Percentiles rank a stretch among this genome's conserved stretches.
Evolutionary conservation across 2,888 invertebrate species (phyloP).

Genomic region (Neuroscelio doddi): DNA sequence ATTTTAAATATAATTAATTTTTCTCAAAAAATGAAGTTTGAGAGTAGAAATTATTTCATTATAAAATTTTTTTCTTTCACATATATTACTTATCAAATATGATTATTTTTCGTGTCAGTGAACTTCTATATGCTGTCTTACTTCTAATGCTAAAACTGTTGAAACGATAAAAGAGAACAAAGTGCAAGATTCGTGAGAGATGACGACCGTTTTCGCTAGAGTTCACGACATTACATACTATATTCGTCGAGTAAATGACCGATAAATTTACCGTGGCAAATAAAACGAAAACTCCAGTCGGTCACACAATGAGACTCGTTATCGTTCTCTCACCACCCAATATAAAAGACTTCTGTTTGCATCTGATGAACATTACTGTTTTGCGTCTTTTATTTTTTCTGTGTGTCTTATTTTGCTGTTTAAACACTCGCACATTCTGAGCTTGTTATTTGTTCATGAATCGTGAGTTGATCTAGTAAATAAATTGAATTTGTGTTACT

Average conservation of each 20-base stretch:
- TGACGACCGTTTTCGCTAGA: conserved; percentile 27
- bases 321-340: conserved; percentile 35
- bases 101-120: not conserved
- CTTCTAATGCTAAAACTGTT: not conserved
- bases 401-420: conserved; percentile 19
- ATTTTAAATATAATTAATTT: no score
- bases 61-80: no score
- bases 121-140: not conserved
- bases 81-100: no score
- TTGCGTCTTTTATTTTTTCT: conserved; percentile 16
- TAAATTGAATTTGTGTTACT: conserved; percentile 54
- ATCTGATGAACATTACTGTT: conserved; percentile 20
- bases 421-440: conserved; percentile 39
- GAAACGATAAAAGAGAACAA: conserved; percentile 8
- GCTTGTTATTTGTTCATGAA: conserved; percentile 32
- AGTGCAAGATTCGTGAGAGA: conserved; percentile 10
- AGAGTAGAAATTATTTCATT: no score
- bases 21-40: no score
- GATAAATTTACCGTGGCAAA: conserved; percentile 59
- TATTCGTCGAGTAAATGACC: conserved; percentile 59
- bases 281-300: conserved; percentile 53
- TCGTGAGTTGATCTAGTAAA: conserved; percentile 49
- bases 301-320: conserved; percentile 55
- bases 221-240: conserved; percentile 42
- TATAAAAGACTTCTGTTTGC: conserved; percentile 22